phyloP scores from a whole-genome alignment of 2,888 invertebrate species.

The Lycia hirtaria region DNA sequence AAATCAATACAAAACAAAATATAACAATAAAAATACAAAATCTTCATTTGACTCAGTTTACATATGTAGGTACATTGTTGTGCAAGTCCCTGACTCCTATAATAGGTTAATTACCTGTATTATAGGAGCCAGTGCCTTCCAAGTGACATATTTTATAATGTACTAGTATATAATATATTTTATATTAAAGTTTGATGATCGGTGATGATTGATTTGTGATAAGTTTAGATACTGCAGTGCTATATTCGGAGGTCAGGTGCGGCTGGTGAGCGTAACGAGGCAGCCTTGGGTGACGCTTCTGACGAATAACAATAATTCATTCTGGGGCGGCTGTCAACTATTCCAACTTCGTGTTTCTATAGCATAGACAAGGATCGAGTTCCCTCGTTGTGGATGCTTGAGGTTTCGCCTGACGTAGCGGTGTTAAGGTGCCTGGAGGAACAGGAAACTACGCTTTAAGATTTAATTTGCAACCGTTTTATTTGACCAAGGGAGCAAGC shows the following conservation, averaged over 20 bases:
- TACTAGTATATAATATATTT: no score
- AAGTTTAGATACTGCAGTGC: conserved; percentile 5
- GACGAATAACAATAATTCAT: conserved; percentile 56
- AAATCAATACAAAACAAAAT: no score
- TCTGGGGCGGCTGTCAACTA: conserved; percentile 49
- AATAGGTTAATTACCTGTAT: no score
- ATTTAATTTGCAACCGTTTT: neutral
- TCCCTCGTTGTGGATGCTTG: neutral
- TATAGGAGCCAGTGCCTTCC: no score
- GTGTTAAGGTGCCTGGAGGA: neutral
- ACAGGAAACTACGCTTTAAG: neutral
- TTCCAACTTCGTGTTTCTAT: conserved; percentile 37
- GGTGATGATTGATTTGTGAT: neutral
- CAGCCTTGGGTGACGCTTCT: conserved; percentile 46
- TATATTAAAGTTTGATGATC: no score
- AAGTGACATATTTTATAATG: no score
- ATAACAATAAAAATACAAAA: no score
- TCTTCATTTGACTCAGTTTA: no score
- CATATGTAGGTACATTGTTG: no score
- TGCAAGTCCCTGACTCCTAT: no score
- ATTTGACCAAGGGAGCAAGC: no score
- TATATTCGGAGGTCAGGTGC: conserved; percentile 1
- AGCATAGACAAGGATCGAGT: neutral
- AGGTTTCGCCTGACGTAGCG: neutral
- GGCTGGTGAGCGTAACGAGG: conserved; percentile 46